phyloP scores from a whole-genome alignment of 2,113 vertebrate genomes.

The Anoura caudifer region DNA sequence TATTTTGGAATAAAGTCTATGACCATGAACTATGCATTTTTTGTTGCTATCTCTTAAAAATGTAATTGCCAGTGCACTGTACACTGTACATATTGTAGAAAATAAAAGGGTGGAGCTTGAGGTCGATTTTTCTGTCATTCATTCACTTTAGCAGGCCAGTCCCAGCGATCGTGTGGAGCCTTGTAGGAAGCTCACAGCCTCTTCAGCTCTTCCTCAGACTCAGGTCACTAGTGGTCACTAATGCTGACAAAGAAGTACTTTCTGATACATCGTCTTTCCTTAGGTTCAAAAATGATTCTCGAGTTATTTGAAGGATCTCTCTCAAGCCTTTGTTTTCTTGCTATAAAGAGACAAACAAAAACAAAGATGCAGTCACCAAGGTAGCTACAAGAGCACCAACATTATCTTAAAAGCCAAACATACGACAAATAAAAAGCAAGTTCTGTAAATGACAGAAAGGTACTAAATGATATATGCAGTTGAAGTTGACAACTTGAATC shows the following conservation, averaged over 20 bases:
- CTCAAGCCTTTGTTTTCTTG: slow-evolving; percentile 94
- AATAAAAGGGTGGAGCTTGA: slow-evolving; percentile 38
- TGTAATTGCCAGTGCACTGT: slow-evolving; percentile 43
- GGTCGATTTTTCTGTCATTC: slow-evolving; percentile 65
- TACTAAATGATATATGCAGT: not conserved
- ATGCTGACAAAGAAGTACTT: slow-evolving; percentile 88
- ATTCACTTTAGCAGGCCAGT: slow-evolving; percentile 68
- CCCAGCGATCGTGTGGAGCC: slow-evolving; percentile 48
- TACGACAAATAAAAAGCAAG: not conserved
- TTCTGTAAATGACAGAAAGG: not conserved
- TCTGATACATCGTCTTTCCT: slow-evolving; percentile 91
- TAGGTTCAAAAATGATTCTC: slow-evolving; percentile 93
- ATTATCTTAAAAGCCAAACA: not conserved
- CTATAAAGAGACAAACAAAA: slow-evolving; percentile 70
- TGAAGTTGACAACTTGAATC: not conserved
- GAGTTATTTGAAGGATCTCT: slow-evolving; percentile 96
- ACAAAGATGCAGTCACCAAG: slow-evolving; percentile 7
- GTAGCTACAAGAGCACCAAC: not conserved
- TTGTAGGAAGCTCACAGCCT: slow-evolving; percentile 57
- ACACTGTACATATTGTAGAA: slow-evolving; percentile 5
- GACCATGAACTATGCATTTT: slow-evolving; percentile 51
- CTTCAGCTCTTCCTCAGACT: slow-evolving; percentile 92
- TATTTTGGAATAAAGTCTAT: slow-evolving; percentile 46
- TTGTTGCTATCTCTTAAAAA: slow-evolving; percentile 41
- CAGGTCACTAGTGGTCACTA: slow-evolving; percentile 90